Evolutionary conservation across 2,888 invertebrate genomes (phyloP).

Genomic region (Uropetala carovei): DNA sequence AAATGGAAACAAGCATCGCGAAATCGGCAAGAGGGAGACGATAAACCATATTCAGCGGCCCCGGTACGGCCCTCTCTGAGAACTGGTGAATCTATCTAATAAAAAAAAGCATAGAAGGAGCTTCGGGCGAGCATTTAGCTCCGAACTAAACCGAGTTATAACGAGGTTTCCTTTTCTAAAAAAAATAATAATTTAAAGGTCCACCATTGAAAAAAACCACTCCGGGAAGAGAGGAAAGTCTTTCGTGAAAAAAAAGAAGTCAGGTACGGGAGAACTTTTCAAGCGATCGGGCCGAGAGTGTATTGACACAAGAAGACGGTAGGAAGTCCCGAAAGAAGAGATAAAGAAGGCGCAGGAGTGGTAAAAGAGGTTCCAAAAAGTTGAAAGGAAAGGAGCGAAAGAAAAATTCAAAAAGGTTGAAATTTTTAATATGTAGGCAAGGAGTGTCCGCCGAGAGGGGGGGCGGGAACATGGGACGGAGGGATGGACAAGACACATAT

Average conservation of each 20-base stretch:
- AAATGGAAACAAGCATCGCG: too few species aligned
- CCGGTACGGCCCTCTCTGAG: too few species aligned
- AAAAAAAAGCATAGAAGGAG: too few species aligned
- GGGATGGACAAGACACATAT: neutral
- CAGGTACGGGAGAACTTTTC: neutral
- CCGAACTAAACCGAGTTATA: neutral
- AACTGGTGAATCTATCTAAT: too few species aligned
- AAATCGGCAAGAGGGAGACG: too few species aligned
- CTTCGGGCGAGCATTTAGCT: neutral
- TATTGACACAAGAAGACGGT: neutral
- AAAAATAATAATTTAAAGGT: neutral
- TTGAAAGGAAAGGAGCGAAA: neutral
- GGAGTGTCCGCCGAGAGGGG: neutral
- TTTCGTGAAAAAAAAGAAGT: too few species aligned
- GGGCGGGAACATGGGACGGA: neutral
- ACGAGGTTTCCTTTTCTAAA: neutral
- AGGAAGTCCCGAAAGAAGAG: neutral
- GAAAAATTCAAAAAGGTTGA: neutral
- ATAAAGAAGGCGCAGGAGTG: neutral
- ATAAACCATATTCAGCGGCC: too few species aligned
- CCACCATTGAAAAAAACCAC: neutral
- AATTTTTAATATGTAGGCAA: slow-evolving; percentile 19
- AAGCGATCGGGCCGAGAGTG: neutral
- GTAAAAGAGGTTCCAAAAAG: neutral
- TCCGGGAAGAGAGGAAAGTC: neutral